Conservation (phyloP, 53 echinoderm and acorn worm genomes). For the Arbacia lixula region DNA sequence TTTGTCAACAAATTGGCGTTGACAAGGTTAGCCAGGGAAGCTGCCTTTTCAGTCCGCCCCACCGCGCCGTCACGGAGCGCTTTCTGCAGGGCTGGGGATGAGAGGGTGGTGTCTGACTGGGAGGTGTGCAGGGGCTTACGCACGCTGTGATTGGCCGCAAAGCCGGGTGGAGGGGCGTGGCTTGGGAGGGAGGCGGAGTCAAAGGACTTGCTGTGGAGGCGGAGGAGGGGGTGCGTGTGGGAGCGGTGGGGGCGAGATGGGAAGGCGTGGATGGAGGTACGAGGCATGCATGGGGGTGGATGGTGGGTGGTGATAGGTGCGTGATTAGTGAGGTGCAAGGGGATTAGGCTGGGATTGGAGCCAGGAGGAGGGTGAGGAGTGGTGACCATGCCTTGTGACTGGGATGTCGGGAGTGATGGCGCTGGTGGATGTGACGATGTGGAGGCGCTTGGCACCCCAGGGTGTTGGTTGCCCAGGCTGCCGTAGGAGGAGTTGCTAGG, state of each 20-base stretch:
- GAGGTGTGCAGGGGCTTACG: constrained; percentile 26
- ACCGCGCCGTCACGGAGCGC: neutral
- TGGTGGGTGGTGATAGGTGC: neutral
- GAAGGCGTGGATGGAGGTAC: neutral
- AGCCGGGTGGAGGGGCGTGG: neutral
- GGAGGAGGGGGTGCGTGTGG: constrained; percentile 35
- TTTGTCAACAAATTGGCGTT: constrained; percentile 4
- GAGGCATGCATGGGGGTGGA: too few species aligned
- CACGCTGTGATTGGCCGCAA: neutral
- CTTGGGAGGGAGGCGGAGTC: constrained; percentile 9
- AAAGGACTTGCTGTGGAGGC: constrained; percentile 5
- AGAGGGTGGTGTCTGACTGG: constrained; percentile 31
- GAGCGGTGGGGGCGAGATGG: constrained; percentile 40
- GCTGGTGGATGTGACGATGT: constrained; percentile 10
- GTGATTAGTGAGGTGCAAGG: neutral
- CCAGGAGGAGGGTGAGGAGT: constrained; percentile 1
- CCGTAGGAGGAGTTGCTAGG: constrained; percentile 7
- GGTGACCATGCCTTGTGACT: constrained; percentile 50
- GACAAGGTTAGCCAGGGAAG: neutral
- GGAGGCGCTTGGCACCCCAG: constrained; percentile 1
- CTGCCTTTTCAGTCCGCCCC: constrained; percentile 1
- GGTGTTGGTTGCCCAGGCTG: constrained; percentile 42
- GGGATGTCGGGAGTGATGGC: constrained; percentile 36
- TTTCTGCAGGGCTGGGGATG: neutral
- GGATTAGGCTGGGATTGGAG: constrained; percentile 16